A percentile compares a stretch with the other conserved stretches of the same genome.
phyloP scores from a whole-genome alignment of 2,888 invertebrate species.

The Escarpia spicata region DNA sequence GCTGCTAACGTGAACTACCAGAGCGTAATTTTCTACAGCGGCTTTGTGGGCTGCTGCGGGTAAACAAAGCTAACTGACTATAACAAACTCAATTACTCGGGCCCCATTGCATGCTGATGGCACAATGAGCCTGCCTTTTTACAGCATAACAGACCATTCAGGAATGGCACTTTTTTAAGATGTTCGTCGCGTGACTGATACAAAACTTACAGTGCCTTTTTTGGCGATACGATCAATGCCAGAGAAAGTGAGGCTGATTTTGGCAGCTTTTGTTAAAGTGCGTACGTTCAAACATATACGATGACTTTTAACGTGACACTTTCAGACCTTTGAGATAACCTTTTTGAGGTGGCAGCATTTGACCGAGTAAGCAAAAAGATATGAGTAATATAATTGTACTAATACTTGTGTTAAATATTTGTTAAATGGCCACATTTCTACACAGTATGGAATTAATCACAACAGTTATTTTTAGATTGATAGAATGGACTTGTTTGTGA shows the following conservation, averaged over 20 bases:
- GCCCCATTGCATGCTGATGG: not conserved
- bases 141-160: not conserved
- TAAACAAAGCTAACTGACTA: not conserved
- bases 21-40: not conserved
- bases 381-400: not conserved
- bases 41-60: not conserved
- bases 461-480: too few species aligned
- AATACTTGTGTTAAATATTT: not conserved
- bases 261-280: slow-evolving; percentile 12
- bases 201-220: not conserved
- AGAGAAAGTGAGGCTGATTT: not conserved
- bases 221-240: not conserved
- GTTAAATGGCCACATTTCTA: too few species aligned
- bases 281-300: not conserved
- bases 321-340: not conserved
- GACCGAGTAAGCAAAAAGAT: not conserved
- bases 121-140: not conserved
- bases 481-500: too few species aligned
- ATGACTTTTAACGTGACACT: not conserved
- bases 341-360: not conserved
- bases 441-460: too few species aligned
- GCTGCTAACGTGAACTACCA: not conserved
- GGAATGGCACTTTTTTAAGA: not conserved
- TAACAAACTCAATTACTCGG: slow-evolving; percentile 1
- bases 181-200: not conserved